Evolutionary conservation across 1,140 invertebrate genomes (phyloP), one percentile per base, ranked within the genome.

Genomic region (Penaeus chinensis): DNA sequence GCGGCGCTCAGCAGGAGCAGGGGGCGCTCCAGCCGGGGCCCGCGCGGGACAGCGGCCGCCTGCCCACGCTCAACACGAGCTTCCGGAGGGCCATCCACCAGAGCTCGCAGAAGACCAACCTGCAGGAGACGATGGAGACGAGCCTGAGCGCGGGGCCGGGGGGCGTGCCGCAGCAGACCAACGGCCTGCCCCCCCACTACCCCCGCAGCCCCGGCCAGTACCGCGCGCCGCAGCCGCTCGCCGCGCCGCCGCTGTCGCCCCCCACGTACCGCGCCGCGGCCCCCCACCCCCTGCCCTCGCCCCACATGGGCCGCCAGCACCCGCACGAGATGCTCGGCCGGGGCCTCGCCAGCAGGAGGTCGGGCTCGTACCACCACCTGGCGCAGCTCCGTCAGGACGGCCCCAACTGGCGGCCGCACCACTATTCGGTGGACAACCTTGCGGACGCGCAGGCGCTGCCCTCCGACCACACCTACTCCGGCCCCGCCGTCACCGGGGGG

Each of bases 1-100:
- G 83, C 74, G 82, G 27, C 66, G 84, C 32, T 61, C 89, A 80
- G 78, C 88, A 88, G 85, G 85, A 80, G 19, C 61, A 62, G 81
- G 42, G 66, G 63, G 81, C 88, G 18, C 77, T 74, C 63, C 85
- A 89, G 69, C 37, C 76, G 13, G 81, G 66, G 22, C 60, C 81
- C 32, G 22, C 65, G 7, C 61, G 76, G 37, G 87, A 89, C 60
- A 85, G 82, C 32, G 81, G 87, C 19, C 79, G 88, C 1, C n/a
- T 63, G 24, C 66, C 82, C 84, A 88, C 91, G 86, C 90, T 91
- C 13, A 91, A 91, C 85, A 91, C 90, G 24, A 91, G 91, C 82
- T 91, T 91, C 78, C 86, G 91, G 60, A 91, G 90, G 87, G 91
- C 91, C 11, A 91, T 91, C 82, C 91, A 91, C 62, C 89, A 91